Conservation (phyloP, 1,140 invertebrate species). For the Sipha flava region DNA sequence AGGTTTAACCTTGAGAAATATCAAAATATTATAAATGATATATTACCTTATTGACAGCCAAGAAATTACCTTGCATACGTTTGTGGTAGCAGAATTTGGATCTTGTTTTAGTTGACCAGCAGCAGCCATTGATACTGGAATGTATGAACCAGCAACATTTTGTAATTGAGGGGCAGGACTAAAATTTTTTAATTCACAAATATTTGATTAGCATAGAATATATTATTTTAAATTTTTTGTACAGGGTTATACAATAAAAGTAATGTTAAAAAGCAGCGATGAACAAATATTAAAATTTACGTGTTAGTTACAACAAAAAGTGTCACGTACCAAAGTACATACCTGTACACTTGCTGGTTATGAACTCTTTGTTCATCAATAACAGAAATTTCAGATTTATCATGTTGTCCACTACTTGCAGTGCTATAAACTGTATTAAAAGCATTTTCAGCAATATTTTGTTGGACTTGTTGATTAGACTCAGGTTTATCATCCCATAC, state of each 20-base stretch:
- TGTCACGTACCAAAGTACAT: slow-evolving; percentile 32
- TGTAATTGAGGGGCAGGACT: slow-evolving; percentile 18
- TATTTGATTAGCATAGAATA: neutral
- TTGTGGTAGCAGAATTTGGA: slow-evolving; percentile 27
- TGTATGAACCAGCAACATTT: slow-evolving; percentile 22
- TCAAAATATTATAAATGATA: slow-evolving; percentile 22
- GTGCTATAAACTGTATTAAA: slow-evolving; percentile 27
- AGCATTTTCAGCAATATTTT: slow-evolving; percentile 16
- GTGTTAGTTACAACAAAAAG: slow-evolving; percentile 27
- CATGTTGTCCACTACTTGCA: neutral
- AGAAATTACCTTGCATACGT: slow-evolving; percentile 28
- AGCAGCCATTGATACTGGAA: slow-evolving; percentile 24
- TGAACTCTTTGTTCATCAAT: slow-evolving; percentile 30
- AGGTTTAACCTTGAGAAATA: slow-evolving; percentile 31
- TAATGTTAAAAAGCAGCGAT: neutral
- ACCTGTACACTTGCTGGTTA: slow-evolving; percentile 31
- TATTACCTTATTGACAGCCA: neutral
- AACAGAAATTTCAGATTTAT: slow-evolving; percentile 27
- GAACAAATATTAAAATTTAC: neutral
- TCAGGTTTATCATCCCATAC: slow-evolving; percentile 27
- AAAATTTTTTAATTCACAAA: neutral
- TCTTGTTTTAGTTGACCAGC: slow-evolving; percentile 24
- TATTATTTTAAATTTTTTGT: neutral
- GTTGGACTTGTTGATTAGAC: slow-evolving; percentile 10
- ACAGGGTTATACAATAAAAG: neutral